Percentiles rank a stretch among this genome's conserved stretches.
phyloP scores from a whole-genome alignment of 2,113 vertebrate genomes.

The Trachemys scripta region DNA sequence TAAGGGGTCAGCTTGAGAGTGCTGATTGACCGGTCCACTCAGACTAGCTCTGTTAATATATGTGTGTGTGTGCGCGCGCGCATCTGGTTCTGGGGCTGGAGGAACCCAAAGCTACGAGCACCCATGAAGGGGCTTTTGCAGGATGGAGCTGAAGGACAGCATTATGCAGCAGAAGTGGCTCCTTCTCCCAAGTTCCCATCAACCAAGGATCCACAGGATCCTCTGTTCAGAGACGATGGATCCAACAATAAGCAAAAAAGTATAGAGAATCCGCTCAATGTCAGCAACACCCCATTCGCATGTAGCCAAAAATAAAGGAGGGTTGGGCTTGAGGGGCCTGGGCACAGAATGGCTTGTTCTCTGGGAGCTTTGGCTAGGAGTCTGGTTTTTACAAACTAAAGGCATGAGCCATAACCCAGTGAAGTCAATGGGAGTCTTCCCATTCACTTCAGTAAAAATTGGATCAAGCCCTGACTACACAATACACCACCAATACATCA shows the following conservation, averaged over 20 bases:
- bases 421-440: neutral
- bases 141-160: neutral
- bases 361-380: neutral
- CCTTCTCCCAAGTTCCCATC: fast-evolving
- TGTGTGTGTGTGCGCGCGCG: too few relatives aligned
- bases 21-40: too few relatives aligned
- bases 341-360: neutral
- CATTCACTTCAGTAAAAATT: neutral
- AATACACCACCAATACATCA: neutral
- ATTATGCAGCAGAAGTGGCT: neutral
- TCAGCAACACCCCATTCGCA: neutral
- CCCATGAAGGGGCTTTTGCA: too few relatives aligned
- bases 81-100: too few relatives aligned
- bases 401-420: neutral
- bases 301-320: neutral
- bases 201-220: fast-evolving
- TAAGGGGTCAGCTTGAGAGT: too few relatives aligned
- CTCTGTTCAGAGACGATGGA: neutral
- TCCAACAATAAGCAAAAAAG: neutral
- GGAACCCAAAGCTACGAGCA: too few relatives aligned
- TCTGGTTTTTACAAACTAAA: neutral
- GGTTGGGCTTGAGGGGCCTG: neutral
- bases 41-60: too few relatives aligned
- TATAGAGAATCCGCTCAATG: fast-evolving
- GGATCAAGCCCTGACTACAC: neutral